phyloP scores from a whole-genome alignment of 2,888 invertebrate species.

The Nomada fucata region DNA sequence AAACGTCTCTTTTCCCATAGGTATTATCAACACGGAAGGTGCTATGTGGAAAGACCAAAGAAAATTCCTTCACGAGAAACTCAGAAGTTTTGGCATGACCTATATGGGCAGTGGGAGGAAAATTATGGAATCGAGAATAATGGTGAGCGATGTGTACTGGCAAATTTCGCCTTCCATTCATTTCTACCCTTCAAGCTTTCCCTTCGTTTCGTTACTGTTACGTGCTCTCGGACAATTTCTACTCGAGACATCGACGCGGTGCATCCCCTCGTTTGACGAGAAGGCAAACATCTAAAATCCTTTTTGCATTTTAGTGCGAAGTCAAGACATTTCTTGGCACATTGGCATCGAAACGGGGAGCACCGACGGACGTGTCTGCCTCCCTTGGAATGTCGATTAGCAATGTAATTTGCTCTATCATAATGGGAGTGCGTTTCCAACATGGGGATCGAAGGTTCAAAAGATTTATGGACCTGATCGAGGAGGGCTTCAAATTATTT shows the following conservation, averaged over 20 bases:
- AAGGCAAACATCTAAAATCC: neutral
- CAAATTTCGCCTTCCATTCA: neutral
- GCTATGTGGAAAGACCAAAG: constrained; percentile 96
- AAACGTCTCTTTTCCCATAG: constrained; percentile 84
- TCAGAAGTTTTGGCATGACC: constrained; percentile 95
- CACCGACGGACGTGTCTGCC: constrained; percentile 90
- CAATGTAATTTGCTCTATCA: constrained; percentile 95
- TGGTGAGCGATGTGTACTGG: constrained; percentile 86
- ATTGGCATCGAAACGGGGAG: constrained; percentile 87
- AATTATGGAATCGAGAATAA: constrained; percentile 93
- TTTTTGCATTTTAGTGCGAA: constrained; percentile 85
- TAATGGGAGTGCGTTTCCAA: constrained; percentile 94
- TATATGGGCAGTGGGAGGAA: constrained; percentile 92
- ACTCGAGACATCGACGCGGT: too few species aligned
- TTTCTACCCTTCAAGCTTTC: neutral
- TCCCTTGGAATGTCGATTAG: constrained; percentile 92
- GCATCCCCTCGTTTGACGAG: neutral
- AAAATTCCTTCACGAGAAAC: constrained; percentile 93
- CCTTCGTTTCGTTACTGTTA: neutral
- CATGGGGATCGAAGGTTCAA: constrained; percentile 91
- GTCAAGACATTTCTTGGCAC: constrained; percentile 90
- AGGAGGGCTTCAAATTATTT: constrained; percentile 95
- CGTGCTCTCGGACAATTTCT: neutral
- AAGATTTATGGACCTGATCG: constrained; percentile 93
- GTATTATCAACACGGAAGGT: constrained; percentile 95